Conservation (phyloP, 2,888 invertebrate species). For the Homarus gammarus region DNA sequence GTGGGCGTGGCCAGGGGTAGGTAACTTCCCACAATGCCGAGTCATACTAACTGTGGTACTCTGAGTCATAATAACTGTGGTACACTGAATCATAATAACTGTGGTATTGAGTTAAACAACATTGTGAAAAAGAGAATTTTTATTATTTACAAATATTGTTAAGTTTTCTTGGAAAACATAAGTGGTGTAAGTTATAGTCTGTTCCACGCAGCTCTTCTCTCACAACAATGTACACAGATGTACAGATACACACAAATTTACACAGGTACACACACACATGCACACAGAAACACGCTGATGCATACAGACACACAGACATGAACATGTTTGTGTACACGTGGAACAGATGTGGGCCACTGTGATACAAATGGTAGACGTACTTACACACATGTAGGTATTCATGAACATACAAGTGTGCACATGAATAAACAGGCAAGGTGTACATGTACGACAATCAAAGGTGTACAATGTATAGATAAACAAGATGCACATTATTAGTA, state of each 20-base stretch:
- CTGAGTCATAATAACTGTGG: no score
- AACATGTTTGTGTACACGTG: slow-evolving; percentile 9
- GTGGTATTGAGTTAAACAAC: neutral
- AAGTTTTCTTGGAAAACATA: slow-evolving; percentile 29
- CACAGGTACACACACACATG: slow-evolving; percentile 24
- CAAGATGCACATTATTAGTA: neutral
- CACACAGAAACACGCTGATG: slow-evolving; percentile 18
- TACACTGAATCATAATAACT: neutral
- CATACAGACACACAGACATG: neutral
- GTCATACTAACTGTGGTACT: no score
- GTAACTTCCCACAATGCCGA: no score
- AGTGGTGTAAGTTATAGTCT: neutral
- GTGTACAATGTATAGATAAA: neutral
- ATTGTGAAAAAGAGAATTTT: neutral
- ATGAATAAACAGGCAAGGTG: neutral
- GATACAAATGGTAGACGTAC: no score
- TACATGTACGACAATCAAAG: neutral
- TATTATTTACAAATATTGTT: slow-evolving; percentile 34
- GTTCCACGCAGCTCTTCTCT: no score
- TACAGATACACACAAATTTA: slow-evolving; percentile 7
- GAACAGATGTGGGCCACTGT: neutral
- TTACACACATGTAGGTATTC: no score
- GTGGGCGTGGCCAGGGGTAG: no score
- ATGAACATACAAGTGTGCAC: neutral
- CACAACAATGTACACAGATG: neutral